These are phyloP conservation scores for Lycorma delicatula DNA, from an alignment of 1,140 invertebrate genomes.

Conservation along the genomic window DNA sequence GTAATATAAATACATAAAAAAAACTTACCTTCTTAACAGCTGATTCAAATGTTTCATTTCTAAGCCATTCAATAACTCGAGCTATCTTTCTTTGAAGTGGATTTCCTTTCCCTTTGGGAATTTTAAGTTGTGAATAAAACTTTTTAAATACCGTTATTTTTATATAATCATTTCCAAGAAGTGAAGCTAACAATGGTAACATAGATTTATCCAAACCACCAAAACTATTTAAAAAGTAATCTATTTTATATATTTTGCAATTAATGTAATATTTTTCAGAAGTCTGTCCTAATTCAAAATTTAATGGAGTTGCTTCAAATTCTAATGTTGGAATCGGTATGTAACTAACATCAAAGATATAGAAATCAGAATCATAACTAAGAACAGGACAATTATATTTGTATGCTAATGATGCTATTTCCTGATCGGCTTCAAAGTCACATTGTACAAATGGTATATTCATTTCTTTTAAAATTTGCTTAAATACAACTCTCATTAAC, in stretches of 20 bases:
- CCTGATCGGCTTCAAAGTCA: slow-evolving; percentile 79
- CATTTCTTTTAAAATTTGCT: slow-evolving; percentile 52
- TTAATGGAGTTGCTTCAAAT: slow-evolving; percentile 20
- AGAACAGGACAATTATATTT: slow-evolving; percentile 71
- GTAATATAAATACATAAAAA: too few species aligned
- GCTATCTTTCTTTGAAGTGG: slow-evolving; percentile 52
- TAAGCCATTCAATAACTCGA: slow-evolving; percentile 61
- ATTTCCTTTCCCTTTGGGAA: slow-evolving; percentile 46
- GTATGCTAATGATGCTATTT: slow-evolving; percentile 68
- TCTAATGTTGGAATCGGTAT: slow-evolving; percentile 66
- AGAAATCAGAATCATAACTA: slow-evolving; percentile 88
- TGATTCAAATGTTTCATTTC: slow-evolving; percentile 50
- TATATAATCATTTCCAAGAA: slow-evolving; percentile 86
- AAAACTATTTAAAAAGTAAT: slow-evolving; percentile 57
- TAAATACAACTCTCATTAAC: slow-evolving; percentile 61
- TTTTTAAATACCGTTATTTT: slow-evolving; percentile 52
- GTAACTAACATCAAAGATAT: slow-evolving; percentile 71
- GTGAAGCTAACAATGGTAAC: slow-evolving; percentile 66
- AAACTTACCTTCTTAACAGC: slow-evolving; percentile 49
- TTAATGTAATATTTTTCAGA: slow-evolving; percentile 35
- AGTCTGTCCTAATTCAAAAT: background rate
- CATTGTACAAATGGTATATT: slow-evolving; percentile 56
- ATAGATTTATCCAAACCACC: slow-evolving; percentile 52
- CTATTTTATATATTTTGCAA: slow-evolving; percentile 62
- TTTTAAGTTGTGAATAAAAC: slow-evolving; percentile 58